A percentile compares a stretch with the other conserved stretches of the same genome.
Evolutionary conservation across 2,113 vertebrate genomes (phyloP).

Genomic region (Panthera uncia): DNA sequence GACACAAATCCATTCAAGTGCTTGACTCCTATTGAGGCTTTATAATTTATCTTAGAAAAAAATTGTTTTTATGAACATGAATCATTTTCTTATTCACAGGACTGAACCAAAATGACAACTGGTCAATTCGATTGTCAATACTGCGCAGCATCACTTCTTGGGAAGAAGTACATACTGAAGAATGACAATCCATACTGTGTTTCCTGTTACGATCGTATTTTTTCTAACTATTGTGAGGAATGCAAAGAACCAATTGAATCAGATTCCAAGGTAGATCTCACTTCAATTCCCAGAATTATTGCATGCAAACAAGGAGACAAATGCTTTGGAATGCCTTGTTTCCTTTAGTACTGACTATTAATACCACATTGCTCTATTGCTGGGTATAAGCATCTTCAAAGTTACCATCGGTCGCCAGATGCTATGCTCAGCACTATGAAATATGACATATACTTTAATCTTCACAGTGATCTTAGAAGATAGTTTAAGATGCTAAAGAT

Average conservation of each 20-base stretch:
- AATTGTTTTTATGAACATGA: neutral
- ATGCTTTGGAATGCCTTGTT: neutral
- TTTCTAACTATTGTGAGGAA: slow-evolving; percentile 92
- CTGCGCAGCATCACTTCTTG: slow-evolving; percentile 93
- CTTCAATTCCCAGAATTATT: neutral
- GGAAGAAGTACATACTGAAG: slow-evolving; percentile 93
- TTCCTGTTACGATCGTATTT: slow-evolving; percentile 93
- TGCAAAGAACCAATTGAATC: slow-evolving; percentile 93
- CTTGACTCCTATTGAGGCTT: neutral
- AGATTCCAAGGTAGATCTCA: slow-evolving; percentile 90
- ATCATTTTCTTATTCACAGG: slow-evolving; percentile 58
- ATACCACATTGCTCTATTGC: neutral
- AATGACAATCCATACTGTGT: slow-evolving; percentile 93
- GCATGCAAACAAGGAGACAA: neutral
- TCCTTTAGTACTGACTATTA: neutral
- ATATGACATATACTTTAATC: neutral
- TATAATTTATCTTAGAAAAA: neutral
- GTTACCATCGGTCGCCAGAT: neutral
- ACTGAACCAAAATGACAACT: slow-evolving; percentile 85
- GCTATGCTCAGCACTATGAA: neutral
- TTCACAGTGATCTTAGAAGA: neutral
- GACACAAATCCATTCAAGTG: neutral
- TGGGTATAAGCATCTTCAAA: neutral
- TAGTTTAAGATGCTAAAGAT: neutral
- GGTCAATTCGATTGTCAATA: slow-evolving; percentile 91